Conservation (phyloP, 2,113 vertebrate species). For the Lepus timidus region DNA sequence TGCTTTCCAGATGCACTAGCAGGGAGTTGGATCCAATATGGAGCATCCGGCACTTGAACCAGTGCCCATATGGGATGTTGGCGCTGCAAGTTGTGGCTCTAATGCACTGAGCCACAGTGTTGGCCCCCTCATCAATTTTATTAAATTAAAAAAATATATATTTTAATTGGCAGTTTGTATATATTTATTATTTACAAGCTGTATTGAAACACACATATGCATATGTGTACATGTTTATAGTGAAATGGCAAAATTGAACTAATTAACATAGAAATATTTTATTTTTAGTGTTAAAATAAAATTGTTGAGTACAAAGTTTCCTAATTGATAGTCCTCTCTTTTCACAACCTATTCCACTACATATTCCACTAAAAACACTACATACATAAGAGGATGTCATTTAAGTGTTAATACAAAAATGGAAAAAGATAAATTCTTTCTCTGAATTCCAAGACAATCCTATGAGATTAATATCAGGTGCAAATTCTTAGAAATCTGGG, state of each 20-base stretch:
- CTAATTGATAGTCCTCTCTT: background rate
- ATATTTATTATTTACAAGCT: background rate
- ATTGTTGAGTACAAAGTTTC: background rate
- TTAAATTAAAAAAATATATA: background rate
- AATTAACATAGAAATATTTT: slow-evolving; percentile 1
- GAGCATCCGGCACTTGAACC: too few relatives aligned
- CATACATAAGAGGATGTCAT: background rate
- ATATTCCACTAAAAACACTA: background rate
- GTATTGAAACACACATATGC: background rate
- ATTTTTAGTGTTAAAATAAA: background rate
- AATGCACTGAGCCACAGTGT: too few relatives aligned
- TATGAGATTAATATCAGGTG: background rate
- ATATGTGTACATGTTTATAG: background rate
- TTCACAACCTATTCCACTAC: background rate
- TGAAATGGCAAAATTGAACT: background rate
- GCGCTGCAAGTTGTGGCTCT: too few relatives aligned
- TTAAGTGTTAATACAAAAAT: background rate
- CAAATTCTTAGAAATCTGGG: background rate
- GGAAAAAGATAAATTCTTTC: slow-evolving; percentile 31
- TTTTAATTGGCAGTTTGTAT: background rate
- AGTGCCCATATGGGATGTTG: too few relatives aligned
- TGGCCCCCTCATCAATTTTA: background rate
- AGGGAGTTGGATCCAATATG: too few relatives aligned
- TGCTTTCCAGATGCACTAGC: too few relatives aligned
- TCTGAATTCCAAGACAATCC: slow-evolving; percentile 19